Evolutionary conservation across 2,797 vertebrate genomes (phyloP).

Genomic region (Intellagama lesueurii): DNA sequence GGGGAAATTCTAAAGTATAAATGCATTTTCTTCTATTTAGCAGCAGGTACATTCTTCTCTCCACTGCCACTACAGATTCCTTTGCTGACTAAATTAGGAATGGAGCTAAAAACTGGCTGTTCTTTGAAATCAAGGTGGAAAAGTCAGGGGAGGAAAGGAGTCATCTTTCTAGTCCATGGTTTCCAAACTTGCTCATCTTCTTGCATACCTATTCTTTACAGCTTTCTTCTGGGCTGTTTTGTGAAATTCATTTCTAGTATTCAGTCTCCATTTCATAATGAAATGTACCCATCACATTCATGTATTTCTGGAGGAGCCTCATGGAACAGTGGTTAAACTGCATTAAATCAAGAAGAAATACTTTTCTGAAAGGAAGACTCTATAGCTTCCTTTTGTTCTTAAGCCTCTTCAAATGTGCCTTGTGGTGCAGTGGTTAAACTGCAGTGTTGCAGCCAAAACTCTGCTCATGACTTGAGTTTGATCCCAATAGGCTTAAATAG

Average conservation of each 20-base stretch:
- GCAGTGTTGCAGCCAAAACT: too few relatives aligned
- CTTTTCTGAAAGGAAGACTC: too few relatives aligned
- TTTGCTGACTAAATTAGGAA: background rate
- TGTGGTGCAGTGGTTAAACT: too few relatives aligned
- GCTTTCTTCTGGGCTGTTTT: background rate
- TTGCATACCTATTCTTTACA: background rate
- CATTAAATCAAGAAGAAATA: too few relatives aligned
- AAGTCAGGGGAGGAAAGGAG: too few relatives aligned
- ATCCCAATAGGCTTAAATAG: too few relatives aligned
- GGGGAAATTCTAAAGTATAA: conserved; percentile 33
- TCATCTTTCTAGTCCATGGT: background rate
- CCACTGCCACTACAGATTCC: background rate
- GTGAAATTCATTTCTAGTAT: background rate
- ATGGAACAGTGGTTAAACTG: background rate
- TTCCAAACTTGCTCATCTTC: too few relatives aligned
- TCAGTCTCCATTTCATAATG: background rate
- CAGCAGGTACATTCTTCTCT: background rate
- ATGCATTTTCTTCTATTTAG: background rate
- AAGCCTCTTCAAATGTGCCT: too few relatives aligned
- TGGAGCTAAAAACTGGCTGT: background rate
- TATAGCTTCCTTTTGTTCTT: too few relatives aligned
- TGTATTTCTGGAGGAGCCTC: background rate
- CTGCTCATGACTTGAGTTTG: too few relatives aligned
- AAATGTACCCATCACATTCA: background rate
- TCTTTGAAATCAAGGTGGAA: background rate